A percentile compares a stretch with the other conserved stretches of the same genome.
These are phyloP conservation scores for Bombus affinis DNA, from an alignment of 1,140 invertebrate species.

Conservation along the genomic window DNA sequence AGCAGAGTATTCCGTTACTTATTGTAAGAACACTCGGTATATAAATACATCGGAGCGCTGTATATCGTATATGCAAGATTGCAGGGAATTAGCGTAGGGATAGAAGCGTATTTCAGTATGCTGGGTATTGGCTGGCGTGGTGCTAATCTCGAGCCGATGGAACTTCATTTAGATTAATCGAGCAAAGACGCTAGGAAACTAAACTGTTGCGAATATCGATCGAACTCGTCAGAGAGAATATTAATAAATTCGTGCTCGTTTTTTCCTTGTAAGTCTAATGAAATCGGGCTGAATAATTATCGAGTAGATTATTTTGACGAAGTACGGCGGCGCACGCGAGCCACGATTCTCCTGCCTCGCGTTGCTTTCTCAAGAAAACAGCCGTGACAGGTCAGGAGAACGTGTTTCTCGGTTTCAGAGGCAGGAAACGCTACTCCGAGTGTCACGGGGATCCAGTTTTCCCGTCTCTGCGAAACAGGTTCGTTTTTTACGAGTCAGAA, in stretches of 20 bases:
- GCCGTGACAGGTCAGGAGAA: constrained; percentile 51
- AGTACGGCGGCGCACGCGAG: not conserved
- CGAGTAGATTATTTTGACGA: constrained; percentile 22
- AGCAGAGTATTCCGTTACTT: not conserved
- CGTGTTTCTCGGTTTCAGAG: constrained; percentile 53
- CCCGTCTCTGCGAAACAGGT: constrained; percentile 46
- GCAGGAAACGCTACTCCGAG: constrained; percentile 49
- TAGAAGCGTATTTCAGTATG: not conserved
- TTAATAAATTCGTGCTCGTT: not conserved
- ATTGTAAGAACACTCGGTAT: constrained; percentile 5
- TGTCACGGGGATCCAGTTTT: constrained; percentile 58
- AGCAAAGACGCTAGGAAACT: constrained; percentile 10
- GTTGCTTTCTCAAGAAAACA: constrained; percentile 45
- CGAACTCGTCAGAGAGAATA: not conserved
- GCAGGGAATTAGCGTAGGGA: not conserved
- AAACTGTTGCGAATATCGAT: not conserved
- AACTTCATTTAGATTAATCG: constrained; percentile 63
- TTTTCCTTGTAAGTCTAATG: not conserved
- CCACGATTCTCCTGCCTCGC: not conserved
- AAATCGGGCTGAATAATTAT: constrained; percentile 7
- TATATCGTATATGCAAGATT: constrained; percentile 21
- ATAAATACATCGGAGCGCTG: constrained; percentile 10
- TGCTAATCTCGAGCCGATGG: constrained; percentile 22
- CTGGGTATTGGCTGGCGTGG: constrained; percentile 6
- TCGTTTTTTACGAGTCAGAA: constrained; percentile 31